Evolutionary conservation across 2,113 vertebrate species (phyloP), one percentile per base, ranked within the genome.

Genomic region (Xiphorhynchus elegans): DNA sequence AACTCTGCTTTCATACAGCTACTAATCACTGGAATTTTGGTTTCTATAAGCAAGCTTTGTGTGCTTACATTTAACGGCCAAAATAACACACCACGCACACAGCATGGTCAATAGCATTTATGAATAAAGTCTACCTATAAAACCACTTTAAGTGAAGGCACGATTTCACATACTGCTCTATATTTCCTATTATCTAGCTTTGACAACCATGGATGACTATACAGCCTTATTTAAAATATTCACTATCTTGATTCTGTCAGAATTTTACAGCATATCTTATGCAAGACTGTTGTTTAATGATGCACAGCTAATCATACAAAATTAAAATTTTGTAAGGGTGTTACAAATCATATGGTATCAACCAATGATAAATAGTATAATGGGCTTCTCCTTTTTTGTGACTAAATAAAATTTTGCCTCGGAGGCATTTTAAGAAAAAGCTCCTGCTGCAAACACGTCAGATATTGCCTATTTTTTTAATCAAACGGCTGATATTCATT

Each of bases 281-380:
- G 97, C 98, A 98, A 99, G 98, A 97, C 98, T 99, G 98, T 99
- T 98, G 98, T 98, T 99, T 99, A 99, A 99, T 99, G 99, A 99
- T 98, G 98, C 99, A 99, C 98, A 99, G 99, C 99, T 99, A 99
- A 99, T 99, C 99, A 99, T 99, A 99, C 98, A 99, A 99, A 99
- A 99, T 99, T 99, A 99, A 99, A 99, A 99, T 99, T 99, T 99
- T 98, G 99, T 98, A 98, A 98, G 98, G 98, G 97, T 98, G 97
- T 98, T 98, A 98, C 98, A 98, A 98, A 99, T 99, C 99, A 99
- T 99, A 99, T 98, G 98, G 98, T 98, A 98, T 98, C 98, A 98
- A 97, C 98, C 97, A 97, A 98, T 98, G 98, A 99, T 99, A 98
- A 99, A 98, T 98, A 98, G 97, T 98, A 98, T 98, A 99, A 99